A percentile compares a stretch with the other conserved stretches of the same genome.
Conservation (phyloP, 2,113 vertebrate species). For the Leiothrix lutea region DNA sequence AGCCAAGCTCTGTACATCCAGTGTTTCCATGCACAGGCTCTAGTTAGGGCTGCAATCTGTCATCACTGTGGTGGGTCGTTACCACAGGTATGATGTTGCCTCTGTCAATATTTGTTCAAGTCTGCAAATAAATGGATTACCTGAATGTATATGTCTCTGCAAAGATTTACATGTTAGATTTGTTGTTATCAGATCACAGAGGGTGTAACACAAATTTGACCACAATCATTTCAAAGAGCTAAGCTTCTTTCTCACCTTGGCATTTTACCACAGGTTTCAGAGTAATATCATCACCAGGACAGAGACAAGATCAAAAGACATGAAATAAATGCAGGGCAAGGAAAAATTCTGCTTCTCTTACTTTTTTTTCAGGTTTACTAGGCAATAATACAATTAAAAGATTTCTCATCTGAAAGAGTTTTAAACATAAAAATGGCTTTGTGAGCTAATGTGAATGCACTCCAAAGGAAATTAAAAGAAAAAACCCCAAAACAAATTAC, state of each 20-base stretch:
- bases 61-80: neutral
- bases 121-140: conserved; percentile 19
- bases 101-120: conserved; percentile 40
- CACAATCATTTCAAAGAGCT: neutral
- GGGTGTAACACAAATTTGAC: neutral
- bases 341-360: neutral
- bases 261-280: neutral
- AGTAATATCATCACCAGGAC: neutral
- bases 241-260: neutral
- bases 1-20: neutral
- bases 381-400: neutral
- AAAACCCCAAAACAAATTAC: neutral
- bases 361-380: neutral
- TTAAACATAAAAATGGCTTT: neutral
- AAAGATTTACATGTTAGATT: neutral
- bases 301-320: neutral
- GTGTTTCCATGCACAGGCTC: neutral
- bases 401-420: neutral
- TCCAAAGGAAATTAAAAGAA: neutral
- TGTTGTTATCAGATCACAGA: neutral
- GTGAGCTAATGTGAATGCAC: neutral
- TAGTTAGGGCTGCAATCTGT: neutral
- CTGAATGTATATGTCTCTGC: neutral
- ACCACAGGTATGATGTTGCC: neutral
- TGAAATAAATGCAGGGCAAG: neutral